Conservation (phyloP, 2,113 vertebrate species). For the Platanista minor region DNA sequence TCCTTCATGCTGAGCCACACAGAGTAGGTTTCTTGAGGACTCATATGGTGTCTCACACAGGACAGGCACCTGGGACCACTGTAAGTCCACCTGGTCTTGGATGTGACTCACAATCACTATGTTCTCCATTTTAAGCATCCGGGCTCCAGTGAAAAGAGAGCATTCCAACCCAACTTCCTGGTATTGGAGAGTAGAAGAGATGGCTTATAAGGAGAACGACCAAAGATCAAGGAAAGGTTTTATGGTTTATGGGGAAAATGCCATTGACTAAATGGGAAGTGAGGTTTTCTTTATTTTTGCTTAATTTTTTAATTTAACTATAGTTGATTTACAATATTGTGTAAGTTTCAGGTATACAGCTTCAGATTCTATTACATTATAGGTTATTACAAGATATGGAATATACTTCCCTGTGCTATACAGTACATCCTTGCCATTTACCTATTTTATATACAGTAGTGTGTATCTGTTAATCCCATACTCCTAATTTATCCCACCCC, state of each 20-base stretch:
- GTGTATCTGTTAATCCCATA: not conserved
- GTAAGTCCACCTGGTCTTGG: not conserved
- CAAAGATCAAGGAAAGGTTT: not conserved
- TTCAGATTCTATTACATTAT: not conserved
- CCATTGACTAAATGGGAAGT: not conserved
- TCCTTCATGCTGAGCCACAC: not conserved
- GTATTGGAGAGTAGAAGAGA: not conserved
- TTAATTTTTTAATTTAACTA: not conserved
- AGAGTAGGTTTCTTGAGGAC: not conserved
- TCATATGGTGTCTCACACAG: accelerated
- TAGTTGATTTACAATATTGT: not conserved
- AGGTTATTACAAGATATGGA: not conserved
- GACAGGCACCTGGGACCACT: not conserved
- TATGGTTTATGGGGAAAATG: not conserved
- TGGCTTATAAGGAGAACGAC: not conserved
- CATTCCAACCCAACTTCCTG: not conserved
- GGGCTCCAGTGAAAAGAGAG: not conserved
- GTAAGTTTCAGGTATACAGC: not conserved
- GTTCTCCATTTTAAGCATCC: not conserved
- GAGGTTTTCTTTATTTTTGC: not conserved
- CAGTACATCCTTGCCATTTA: not conserved
- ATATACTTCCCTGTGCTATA: not conserved
- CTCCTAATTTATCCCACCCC: not conserved
- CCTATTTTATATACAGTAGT: not conserved
- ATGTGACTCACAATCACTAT: accelerated